Percentiles rank a stretch among this genome's conserved stretches.
phyloP scores from a whole-genome alignment of 1,140 invertebrate genomes.

The Caenorhabditis elegans region WBcel235 BX284605.5:10576501-10577000 shows the following conservation, averaged over 20 bases:
- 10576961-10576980: not conserved
- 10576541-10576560: not conserved
- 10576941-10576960: not conserved
- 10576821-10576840: not conserved
- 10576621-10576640: not conserved
- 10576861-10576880: not conserved
- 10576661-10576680: not conserved
- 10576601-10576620: not conserved
- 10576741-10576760: not conserved
- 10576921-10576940: not conserved
- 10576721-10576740: not conserved
- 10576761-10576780: not conserved
- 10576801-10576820: not conserved
- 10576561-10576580: conserved; percentile 1
- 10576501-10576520: too few relatives aligned
- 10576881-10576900: not conserved
- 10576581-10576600: conserved; percentile 25
- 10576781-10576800: not conserved
- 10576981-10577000: conserved; percentile 15
- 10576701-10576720: not conserved
- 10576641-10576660: not conserved
- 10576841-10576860: not conserved
- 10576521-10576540: too few relatives aligned
- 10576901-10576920: not conserved
- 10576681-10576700: not conserved